These are phyloP conservation scores for Gopherus evgoodei DNA, from an alignment of 2,113 vertebrate genomes.

Conservation along the genomic window DNA sequence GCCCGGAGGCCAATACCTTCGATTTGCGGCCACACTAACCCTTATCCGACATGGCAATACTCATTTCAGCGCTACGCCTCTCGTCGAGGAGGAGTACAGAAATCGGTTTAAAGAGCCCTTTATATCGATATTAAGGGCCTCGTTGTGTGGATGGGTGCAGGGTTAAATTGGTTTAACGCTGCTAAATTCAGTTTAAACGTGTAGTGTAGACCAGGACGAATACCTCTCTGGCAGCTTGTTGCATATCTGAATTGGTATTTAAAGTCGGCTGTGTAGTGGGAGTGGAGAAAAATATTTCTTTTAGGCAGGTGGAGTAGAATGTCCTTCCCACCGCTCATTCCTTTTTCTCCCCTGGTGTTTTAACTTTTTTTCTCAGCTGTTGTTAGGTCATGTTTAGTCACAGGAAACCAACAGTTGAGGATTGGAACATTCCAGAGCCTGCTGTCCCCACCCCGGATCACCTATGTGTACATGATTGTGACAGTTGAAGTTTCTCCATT, in stretches of 20 bases:
- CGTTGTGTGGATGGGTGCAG: too few species aligned
- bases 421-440: not conserved
- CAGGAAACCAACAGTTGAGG: not conserved
- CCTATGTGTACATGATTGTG: not conserved
- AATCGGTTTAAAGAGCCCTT: too few species aligned
- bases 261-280: not conserved
- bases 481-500: fast-evolving
- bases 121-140: too few species aligned
- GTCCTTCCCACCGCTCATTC: not conserved
- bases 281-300: not conserved
- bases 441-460: fast-evolving
- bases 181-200: too few species aligned
- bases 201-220: not conserved
- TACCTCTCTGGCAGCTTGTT: not conserved
- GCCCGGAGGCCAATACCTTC: too few species aligned
- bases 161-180: too few species aligned
- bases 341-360: not conserved
- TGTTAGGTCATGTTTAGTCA: not conserved
- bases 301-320: not conserved
- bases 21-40: too few species aligned
- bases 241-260: not conserved
- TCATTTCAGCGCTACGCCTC: too few species aligned
- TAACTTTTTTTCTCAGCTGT: not conserved
- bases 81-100: too few species aligned
- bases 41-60: too few species aligned